These are phyloP conservation scores for Gibbula magus DNA, from an alignment of 2,888 invertebrate species.

Conservation along the genomic window DNA sequence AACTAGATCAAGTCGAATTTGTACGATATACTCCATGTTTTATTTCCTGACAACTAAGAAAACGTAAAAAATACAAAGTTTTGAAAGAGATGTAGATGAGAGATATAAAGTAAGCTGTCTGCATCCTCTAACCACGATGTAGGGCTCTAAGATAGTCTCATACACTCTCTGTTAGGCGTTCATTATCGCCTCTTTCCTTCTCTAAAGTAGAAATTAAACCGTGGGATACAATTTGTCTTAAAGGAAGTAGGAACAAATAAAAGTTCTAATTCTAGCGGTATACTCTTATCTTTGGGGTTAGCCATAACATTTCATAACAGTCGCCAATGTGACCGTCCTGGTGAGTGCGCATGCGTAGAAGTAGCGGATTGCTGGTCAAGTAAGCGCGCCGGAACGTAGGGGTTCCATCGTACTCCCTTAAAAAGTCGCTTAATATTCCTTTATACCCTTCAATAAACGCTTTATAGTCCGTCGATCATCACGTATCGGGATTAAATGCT, in stretches of 20 bases:
- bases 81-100: too few relatives aligned
- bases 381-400: neutral
- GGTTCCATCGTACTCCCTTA: neutral
- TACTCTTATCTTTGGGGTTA: neutral
- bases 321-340: neutral
- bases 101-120: too few relatives aligned
- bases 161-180: neutral
- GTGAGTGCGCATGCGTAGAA: neutral
- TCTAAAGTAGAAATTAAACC: neutral
- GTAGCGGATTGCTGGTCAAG: neutral
- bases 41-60: too few relatives aligned
- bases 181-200: neutral
- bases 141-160: too few relatives aligned
- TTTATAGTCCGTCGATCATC: constrained; percentile 11
- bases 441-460: constrained; percentile 2
- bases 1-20: too few relatives aligned
- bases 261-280: neutral
- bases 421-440: neutral
- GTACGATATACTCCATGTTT: too few relatives aligned
- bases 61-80: too few relatives aligned
- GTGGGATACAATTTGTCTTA: constrained; percentile 4
- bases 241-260: neutral
- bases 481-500: neutral
- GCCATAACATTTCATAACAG: neutral
- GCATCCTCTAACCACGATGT: too few relatives aligned